These are phyloP conservation scores for Acrocephalus kingi DNA, from an alignment of 2,113 vertebrate species.

Conservation along the genomic window DNA sequence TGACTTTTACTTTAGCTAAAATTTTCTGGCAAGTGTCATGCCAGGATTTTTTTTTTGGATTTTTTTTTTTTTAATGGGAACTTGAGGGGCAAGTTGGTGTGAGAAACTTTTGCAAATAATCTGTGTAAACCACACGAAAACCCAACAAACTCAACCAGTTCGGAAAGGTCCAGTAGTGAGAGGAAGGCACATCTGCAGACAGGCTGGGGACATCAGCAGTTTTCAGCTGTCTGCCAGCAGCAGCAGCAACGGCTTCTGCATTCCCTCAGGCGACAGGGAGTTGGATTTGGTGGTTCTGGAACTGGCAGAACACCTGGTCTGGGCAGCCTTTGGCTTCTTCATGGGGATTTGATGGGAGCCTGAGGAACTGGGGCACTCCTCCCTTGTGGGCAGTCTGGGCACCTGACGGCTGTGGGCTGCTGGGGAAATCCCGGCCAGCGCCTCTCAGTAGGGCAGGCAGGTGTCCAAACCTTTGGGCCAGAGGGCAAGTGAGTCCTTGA, in stretches of 20 bases:
- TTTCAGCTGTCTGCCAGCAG: conserved; percentile 15
- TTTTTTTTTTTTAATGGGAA: background rate
- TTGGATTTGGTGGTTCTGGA: background rate
- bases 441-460: background rate
- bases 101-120: conserved; percentile 62
- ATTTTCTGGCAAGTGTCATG: background rate
- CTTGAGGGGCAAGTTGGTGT: conserved; percentile 30
- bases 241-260: background rate
- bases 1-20: conserved; percentile 33
- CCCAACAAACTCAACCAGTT: conserved; percentile 38
- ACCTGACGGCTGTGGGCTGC: conserved; percentile 19
- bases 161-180: background rate
- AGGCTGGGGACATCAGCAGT: conserved; percentile 36
- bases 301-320: conserved; percentile 13
- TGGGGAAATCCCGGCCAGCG: conserved; percentile 30
- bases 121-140: conserved; percentile 55
- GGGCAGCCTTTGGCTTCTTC: background rate
- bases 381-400: background rate
- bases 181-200: conserved; percentile 49
- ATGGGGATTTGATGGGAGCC: background rate
- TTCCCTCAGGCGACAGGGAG: background rate
- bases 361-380: background rate
- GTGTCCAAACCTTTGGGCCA: conserved; percentile 26
- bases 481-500: conserved; percentile 40
- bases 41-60: background rate